Base-by-base conservation (phyloP, 53 echinoderm and acorn worm genomes). In the Actinopyga echinites region DNA sequence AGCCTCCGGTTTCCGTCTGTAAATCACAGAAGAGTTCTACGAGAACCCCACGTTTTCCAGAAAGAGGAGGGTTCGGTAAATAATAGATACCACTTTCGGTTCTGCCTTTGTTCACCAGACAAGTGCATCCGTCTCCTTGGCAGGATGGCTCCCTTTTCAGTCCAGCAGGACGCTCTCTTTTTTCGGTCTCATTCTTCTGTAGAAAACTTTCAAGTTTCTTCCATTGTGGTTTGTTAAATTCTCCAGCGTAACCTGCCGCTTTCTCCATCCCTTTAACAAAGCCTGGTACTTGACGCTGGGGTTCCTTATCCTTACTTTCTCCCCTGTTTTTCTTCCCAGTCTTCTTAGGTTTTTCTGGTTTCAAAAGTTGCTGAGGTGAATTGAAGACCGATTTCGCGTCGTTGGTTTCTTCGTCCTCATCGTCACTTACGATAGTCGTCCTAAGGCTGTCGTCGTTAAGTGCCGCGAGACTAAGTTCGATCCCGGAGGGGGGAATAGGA, bases 11-110 rank as follows among this genome's bases (percentile, higher is more conserved):
- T 30, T 95, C 92, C 0, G 85, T 93, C 12, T 80, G 60, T 91
- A 95, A 86, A 22, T 95, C 95, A 64, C 95, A 95, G 86, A 57
- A 87, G 0, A 89, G 74, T 28, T 75, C 65, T 1, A 91, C 81
- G 20, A 62, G 85, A 45, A 77, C 84, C 11, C 91, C 91, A 59
- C 91, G 67, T 80, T 73, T 89, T 17, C 88, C 89, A 33, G 91
- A 89, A 5, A 45, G 74, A 13, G 83, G 80, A 21, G 86, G 84
- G 75, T 92, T 95, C 7, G 83, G 83, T 21, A 92, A 62, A 59
- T 63, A 86, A 56, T 95, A 95, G 57, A 92, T 84, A 25, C 92
- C 95, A 37, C 75, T 82, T 74, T 92, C 60, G 9, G 79, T 90
- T 49, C 36, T 79, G 1, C 88, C 92, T 83, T 88, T 90, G 61